Percentiles rank a stretch among this genome's conserved stretches.
Evolutionary conservation across 1,140 invertebrate species (phyloP).

Genomic region (Drosophila athabasca): DNA sequence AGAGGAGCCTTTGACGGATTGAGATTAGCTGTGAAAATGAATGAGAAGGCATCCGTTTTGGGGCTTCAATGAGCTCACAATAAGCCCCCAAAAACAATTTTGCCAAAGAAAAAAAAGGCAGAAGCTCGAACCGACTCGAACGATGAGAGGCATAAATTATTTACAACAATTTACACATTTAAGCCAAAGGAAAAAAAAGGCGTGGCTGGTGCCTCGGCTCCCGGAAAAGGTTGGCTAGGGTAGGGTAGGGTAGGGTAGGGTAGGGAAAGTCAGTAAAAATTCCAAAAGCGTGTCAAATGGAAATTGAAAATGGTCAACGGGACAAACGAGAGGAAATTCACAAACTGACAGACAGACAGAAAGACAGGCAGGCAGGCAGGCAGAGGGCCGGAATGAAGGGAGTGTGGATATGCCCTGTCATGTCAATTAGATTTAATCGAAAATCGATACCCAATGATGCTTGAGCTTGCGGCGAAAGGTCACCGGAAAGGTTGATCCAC

Average conservation of each 20-base stretch:
- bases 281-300: slow-evolving; percentile 44
- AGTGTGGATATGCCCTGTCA: slow-evolving; percentile 17
- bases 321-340: not conserved
- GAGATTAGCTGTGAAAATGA: slow-evolving; percentile 66
- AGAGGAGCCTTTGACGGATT: slow-evolving; percentile 48
- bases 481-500: slow-evolving; percentile 44
- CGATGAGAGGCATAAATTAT: slow-evolving; percentile 47
- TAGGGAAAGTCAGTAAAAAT: slow-evolving; percentile 32
- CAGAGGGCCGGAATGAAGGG: slow-evolving; percentile 11
- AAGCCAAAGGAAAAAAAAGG: slow-evolving; percentile 16
- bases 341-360: slow-evolving; percentile 16
- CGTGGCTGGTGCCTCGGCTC: not conserved
- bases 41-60: slow-evolving; percentile 49
- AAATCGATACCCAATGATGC: slow-evolving; percentile 53
- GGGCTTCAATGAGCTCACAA: slow-evolving; percentile 17
- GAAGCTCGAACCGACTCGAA: slow-evolving; percentile 12
- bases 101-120: slow-evolving; percentile 3
- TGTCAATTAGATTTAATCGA: slow-evolving; percentile 68
- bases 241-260: slow-evolving; percentile 1
- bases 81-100: slow-evolving; percentile 30
- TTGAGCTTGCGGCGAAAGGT: slow-evolving; percentile 42
- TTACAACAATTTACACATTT: slow-evolving; percentile 38
- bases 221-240: not conserved
- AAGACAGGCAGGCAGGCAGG: not conserved
- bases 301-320: slow-evolving; percentile 47